Conservation (phyloP, 2,888 invertebrate species). For the Xylophagus ater region DNA sequence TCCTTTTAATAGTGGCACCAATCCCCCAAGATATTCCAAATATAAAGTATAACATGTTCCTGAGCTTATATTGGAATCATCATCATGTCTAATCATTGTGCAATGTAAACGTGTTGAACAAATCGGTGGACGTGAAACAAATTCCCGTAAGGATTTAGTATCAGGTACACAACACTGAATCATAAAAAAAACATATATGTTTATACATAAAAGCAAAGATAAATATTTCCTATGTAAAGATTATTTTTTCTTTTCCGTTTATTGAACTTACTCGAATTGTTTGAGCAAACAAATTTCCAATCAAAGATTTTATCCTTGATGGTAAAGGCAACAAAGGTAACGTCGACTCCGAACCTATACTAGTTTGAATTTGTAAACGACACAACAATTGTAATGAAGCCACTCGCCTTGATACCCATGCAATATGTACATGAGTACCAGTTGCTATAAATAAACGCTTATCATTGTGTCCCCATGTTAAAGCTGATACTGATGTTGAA, state of each 20-base stretch:
- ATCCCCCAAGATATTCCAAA: conserved; percentile 89
- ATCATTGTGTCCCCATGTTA: conserved; percentile 99
- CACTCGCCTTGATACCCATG: conserved; percentile 83
- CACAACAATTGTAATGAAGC: conserved; percentile 85
- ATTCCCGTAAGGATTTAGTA: conserved; percentile 72
- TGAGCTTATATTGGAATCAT: conserved; percentile 57
- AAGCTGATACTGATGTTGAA: conserved; percentile 70
- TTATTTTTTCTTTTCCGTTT: too few relatives aligned
- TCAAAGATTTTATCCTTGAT: conserved; percentile 68
- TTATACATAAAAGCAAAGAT: not conserved
- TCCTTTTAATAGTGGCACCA: conserved; percentile 91
- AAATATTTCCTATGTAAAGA: not conserved
- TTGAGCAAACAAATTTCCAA: conserved; percentile 81
- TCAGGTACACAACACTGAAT: conserved; percentile 88
- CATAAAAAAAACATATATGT: too few relatives aligned
- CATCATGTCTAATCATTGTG: conserved; percentile 91
- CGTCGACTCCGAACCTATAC: conserved; percentile 60
- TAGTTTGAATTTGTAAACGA: conserved; percentile 66
- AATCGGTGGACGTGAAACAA: conserved; percentile 84
- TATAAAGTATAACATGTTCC: conserved; percentile 80
- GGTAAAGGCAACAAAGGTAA: conserved; percentile 78
- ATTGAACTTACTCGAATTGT: conserved; percentile 70
- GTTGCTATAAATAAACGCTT: conserved; percentile 87
- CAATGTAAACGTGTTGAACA: conserved; percentile 84
- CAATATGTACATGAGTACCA: conserved; percentile 84